These are phyloP conservation scores for Pelvicachromis taeniatus DNA, from an alignment of 2,113 vertebrate genomes.

Conservation along the genomic window DNA sequence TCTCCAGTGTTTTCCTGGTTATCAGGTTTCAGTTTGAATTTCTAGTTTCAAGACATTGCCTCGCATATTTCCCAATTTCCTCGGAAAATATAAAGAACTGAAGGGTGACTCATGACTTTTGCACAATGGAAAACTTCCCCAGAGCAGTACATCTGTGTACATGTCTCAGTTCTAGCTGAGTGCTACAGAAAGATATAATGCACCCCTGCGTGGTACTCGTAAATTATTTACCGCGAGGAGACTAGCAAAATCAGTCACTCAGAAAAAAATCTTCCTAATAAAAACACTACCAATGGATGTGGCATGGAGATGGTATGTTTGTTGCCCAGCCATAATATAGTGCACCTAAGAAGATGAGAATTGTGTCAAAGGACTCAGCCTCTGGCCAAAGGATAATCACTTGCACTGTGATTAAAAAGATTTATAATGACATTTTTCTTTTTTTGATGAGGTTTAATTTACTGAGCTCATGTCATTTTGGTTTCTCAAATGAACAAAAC, in stretches of 20 bases:
- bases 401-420: background rate
- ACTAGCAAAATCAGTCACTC: background rate
- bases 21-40: background rate
- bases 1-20: background rate
- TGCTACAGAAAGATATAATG: background rate
- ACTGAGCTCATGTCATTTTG: background rate
- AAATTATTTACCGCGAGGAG: background rate
- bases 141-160: background rate
- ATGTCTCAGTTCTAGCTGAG: background rate
- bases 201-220: background rate
- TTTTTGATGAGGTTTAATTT: rapidly evolving
- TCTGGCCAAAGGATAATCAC: background rate
- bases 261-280: background rate
- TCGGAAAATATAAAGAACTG: background rate
- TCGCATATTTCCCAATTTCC: background rate
- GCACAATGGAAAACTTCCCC: background rate
- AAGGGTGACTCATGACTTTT: background rate
- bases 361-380: background rate
- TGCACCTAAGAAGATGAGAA: background rate
- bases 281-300: background rate
- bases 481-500: background rate
- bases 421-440: background rate
- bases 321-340: background rate
- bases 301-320: background rate
- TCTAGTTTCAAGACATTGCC: background rate